phyloP scores from a whole-genome alignment of 2,113 vertebrate species.

The Cyrtonyx montezumae region DNA sequence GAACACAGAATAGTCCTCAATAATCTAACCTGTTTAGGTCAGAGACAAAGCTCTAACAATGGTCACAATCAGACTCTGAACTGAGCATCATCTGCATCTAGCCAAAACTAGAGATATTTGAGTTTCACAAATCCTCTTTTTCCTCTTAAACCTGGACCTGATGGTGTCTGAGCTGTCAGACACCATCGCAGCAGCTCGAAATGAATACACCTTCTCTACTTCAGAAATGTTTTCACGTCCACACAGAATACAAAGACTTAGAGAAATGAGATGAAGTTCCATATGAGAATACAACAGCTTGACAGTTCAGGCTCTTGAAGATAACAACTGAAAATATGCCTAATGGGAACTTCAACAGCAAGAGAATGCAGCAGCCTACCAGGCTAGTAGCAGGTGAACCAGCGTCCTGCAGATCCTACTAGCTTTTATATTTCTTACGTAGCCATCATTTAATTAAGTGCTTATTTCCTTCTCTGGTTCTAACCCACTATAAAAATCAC shows the following conservation, averaged over 20 bases:
- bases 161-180: not conserved
- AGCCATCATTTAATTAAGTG: not conserved
- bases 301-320: not conserved
- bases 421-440: not conserved
- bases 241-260: not conserved
- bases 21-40: not conserved
- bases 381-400: not conserved
- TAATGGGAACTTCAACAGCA: not conserved
- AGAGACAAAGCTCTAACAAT: not conserved
- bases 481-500: not conserved
- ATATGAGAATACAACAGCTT: rapidly evolving
- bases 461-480: not conserved
- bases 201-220: not conserved
- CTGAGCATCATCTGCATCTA: not conserved
- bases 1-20: not conserved
- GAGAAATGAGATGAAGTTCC: not conserved
- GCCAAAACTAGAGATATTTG: not conserved
- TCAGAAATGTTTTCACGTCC: not conserved
- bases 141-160: not conserved
- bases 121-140: not conserved
- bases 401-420: not conserved
- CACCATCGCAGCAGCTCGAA: not conserved
- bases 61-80: not conserved
- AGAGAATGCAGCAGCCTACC: not conserved
- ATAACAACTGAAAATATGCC: not conserved